Evolutionary conservation across 1,140 invertebrate species (phyloP).

Genomic region (Andrena cerasifolii): DNA sequence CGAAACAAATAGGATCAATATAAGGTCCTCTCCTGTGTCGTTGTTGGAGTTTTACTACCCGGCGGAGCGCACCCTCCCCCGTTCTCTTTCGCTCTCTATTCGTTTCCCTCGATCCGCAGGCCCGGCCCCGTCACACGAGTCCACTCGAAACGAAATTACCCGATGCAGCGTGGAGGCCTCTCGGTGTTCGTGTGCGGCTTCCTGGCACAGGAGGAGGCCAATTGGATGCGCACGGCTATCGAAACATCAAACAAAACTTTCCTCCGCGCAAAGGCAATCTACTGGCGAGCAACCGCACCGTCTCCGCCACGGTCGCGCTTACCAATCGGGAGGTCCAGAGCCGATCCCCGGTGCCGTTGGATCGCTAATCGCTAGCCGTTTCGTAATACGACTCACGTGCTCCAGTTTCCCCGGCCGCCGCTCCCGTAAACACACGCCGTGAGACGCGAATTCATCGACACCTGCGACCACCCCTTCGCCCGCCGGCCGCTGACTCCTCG

Average conservation of each 20-base stretch:
- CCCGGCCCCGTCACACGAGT: constrained; percentile 43
- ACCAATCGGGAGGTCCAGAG: constrained; percentile 27
- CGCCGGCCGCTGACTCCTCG: not conserved
- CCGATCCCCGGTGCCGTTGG: constrained; percentile 4
- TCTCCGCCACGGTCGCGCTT: constrained; percentile 40
- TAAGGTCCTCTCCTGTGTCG: not conserved
- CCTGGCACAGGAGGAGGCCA: constrained; percentile 29
- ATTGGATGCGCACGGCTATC: constrained; percentile 50
- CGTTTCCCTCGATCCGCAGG: not conserved
- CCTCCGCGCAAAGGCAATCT: constrained; percentile 47
- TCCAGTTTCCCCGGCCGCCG: constrained; percentile 43
- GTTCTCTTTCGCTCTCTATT: not conserved
- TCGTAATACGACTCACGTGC: constrained; percentile 24
- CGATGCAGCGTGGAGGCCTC: constrained; percentile 15
- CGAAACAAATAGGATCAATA: constrained; percentile 59
- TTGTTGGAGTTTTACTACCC: constrained; percentile 41
- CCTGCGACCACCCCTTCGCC: not conserved
- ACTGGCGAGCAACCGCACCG: not conserved
- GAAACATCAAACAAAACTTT: constrained; percentile 59
- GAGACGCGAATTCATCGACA: constrained; percentile 27
- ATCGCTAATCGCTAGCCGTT: constrained; percentile 27
- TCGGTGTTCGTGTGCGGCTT: constrained; percentile 25
- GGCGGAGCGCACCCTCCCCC: not conserved
- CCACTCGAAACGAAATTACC: constrained; percentile 61
- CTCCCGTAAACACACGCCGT: constrained; percentile 13